Base-by-base conservation (phyloP, 2,888 invertebrate genomes). In the Ophion obscuratus region DNA sequence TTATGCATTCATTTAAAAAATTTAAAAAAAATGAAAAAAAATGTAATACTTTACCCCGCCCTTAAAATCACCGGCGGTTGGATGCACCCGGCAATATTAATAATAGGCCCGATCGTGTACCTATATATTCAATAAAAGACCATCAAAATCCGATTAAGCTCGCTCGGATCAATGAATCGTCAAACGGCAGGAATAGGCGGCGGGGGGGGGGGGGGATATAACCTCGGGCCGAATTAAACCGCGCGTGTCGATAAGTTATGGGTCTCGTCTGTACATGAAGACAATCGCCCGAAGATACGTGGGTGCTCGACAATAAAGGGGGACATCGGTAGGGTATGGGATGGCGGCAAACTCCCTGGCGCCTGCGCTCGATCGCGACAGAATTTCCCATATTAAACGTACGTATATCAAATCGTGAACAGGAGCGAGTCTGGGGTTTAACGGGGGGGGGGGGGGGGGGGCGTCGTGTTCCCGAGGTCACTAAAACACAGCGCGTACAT, bases 321-420 rank as follows among this genome's bases (percentile, higher is more conserved):
- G 40, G 44, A 53, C 31, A 11, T n/a, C 27, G 24, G 44, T 44
- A n/a, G 40, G 3, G 80, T 75, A 76, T 71, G 76, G 73, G 73
- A 36, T 79, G 40, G 66, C 31, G 82, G 70, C 70, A 70, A 80
- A 83, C 61, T 83, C 57, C 36, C 47, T 53, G 53, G 53, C 17
- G 53, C 17, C 11, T 17, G 14, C 74, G 10, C 57, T 40, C 81
- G 78, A 78, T 86, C 83, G 40, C 81, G 64, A 78, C 74, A 83
- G 81, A 86, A 59, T 17, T 86, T 83, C 81, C 74, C 86, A 86
- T 83, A 83, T 86, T 86, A 86, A 86, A 86, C 74, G 81, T 53
- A 66, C 77, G 75, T 81, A 82, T 64, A 86, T 83, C 84, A 82
- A 40, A 77, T 67, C 59, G 74, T 67, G 66, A 66, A 67, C 61